These are phyloP conservation scores for Drosophila villosipedis DNA, from an alignment of 2,888 invertebrate genomes.

Conservation along the genomic window DNA sequence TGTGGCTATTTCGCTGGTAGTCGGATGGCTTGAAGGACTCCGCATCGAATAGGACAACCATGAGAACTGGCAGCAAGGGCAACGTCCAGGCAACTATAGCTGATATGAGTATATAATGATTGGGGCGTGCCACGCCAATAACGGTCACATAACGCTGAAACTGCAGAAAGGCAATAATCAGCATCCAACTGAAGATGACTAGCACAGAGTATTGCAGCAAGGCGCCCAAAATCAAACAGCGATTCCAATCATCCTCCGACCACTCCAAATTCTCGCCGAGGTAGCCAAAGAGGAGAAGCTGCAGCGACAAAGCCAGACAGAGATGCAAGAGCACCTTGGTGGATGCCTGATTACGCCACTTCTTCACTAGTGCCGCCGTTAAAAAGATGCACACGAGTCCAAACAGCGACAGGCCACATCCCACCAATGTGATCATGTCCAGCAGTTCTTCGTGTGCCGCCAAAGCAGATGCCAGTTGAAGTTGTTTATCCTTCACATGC, in stretches of 20 bases:
- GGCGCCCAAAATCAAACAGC: slow-evolving; percentile 88
- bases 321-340: slow-evolving; percentile 89
- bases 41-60: slow-evolving; percentile 85
- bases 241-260: slow-evolving; percentile 59
- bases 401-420: slow-evolving; percentile 87
- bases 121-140: slow-evolving; percentile 87
- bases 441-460: slow-evolving; percentile 85
- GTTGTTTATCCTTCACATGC: slow-evolving; percentile 23
- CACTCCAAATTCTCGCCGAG: slow-evolving; percentile 61
- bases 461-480: slow-evolving; percentile 36
- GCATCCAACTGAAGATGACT: slow-evolving; percentile 90
- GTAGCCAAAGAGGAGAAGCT: slow-evolving; percentile 85
- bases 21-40: slow-evolving; percentile 85
- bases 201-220: slow-evolving; percentile 89
- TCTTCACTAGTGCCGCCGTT: slow-evolving; percentile 87
- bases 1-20: slow-evolving; percentile 46
- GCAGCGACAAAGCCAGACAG: slow-evolving; percentile 88
- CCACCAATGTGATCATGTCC: slow-evolving; percentile 87
- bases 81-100: slow-evolving; percentile 88
- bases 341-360: slow-evolving; percentile 88
- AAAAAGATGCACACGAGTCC: slow-evolving; percentile 87
- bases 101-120: slow-evolving; percentile 88
- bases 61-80: slow-evolving; percentile 87
- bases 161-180: slow-evolving; percentile 89
- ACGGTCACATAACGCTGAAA: slow-evolving; percentile 90